Evolutionary conservation across 2,888 invertebrate species (phyloP).

Genomic region (Drosophila kuntzei): DNA sequence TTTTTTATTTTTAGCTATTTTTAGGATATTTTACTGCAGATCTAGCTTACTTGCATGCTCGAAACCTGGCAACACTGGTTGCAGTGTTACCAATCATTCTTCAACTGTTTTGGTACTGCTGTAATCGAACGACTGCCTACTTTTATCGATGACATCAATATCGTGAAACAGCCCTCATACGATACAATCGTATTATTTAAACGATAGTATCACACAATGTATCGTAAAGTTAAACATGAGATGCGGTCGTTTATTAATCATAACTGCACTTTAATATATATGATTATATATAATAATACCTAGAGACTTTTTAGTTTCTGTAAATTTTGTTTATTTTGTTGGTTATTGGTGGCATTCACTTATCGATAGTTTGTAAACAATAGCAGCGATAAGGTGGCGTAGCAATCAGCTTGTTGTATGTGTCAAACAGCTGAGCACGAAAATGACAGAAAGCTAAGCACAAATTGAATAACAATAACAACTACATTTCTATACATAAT

Average conservation of each 20-base stretch:
- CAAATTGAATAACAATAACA: slow-evolving; percentile 72
- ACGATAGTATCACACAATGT: neutral
- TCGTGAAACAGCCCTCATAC: slow-evolving; percentile 29
- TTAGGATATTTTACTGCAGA: too few species aligned
- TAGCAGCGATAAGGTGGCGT: slow-evolving; percentile 22
- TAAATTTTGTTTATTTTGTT: neutral
- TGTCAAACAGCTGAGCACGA: slow-evolving; percentile 50
- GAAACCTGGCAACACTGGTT: too few species aligned
- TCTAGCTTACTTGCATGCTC: too few species aligned
- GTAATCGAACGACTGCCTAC: too few species aligned
- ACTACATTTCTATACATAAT: slow-evolving; percentile 30
- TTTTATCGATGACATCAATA: slow-evolving; percentile 24
- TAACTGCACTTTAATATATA: neutral
- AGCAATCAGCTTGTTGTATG: slow-evolving; percentile 54
- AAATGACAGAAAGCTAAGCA: slow-evolving; percentile 53
- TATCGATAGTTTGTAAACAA: slow-evolving; percentile 39
- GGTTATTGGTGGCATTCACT: neutral
- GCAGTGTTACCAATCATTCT: too few species aligned
- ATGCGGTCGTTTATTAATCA: neutral
- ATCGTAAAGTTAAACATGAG: neutral
- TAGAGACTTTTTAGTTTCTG: neutral
- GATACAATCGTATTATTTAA: neutral
- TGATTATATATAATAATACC: neutral
- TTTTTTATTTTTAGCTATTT: too few species aligned
- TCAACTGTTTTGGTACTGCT: too few species aligned